A percentile compares a stretch with the other conserved stretches of the same genome.
phyloP scores from a whole-genome alignment of 1,140 invertebrate species.

The Heterodera schachtii region DNA sequence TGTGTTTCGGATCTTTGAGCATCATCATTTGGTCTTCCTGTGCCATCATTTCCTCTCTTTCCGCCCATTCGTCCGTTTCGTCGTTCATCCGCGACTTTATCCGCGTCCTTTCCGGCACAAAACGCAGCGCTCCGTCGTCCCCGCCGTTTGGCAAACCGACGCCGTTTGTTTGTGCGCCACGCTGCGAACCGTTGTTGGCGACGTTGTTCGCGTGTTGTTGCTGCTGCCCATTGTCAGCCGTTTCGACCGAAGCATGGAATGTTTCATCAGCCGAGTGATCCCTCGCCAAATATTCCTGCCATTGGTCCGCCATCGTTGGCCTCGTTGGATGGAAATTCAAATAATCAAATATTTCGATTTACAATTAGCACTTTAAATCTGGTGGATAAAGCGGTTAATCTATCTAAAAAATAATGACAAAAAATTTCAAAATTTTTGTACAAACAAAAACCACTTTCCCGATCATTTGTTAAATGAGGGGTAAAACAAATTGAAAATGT shows the following conservation, averaged over 20 bases:
- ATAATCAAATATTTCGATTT: too few species aligned
- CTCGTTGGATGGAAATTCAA: too few species aligned
- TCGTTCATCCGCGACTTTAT: constrained; percentile 54
- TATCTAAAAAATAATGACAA: too few species aligned
- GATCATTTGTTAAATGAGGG: too few species aligned
- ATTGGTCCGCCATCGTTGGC: neutral
- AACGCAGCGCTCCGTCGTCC: constrained; percentile 13
- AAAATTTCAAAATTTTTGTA: too few species aligned
- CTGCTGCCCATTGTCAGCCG: neutral
- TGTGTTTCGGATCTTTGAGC: constrained; percentile 47
- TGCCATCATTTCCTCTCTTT: constrained; percentile 50
- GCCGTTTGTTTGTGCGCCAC: neutral
- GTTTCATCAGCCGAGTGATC: neutral
- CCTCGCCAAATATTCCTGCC: neutral
- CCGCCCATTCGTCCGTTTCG: constrained; percentile 59
- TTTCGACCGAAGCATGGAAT: neutral
- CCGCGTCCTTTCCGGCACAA: constrained; percentile 52
- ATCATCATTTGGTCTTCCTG: constrained; percentile 48
- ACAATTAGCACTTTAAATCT: too few species aligned
- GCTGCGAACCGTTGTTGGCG: neutral
- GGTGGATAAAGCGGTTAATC: too few species aligned
- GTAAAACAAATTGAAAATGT: too few species aligned
- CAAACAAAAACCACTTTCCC: too few species aligned
- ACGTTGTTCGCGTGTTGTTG: neutral
- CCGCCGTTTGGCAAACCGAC: neutral